Base-by-base conservation (phyloP, 2,888 invertebrate genomes). In the Caenorhabditis japonica region DNA sequence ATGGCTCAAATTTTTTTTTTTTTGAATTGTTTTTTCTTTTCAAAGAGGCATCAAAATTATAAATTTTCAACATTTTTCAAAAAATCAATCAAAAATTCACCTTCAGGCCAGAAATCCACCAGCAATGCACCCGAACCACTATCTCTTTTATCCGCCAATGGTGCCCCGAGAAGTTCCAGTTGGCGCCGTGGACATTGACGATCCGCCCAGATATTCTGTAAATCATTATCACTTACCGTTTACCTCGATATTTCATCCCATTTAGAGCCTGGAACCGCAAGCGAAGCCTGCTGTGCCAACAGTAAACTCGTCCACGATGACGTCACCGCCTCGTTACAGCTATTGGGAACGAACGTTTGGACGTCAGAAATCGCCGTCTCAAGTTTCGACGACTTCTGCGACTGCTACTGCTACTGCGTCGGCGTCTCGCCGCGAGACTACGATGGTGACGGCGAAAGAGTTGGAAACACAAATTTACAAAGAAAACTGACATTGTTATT, bases 271-370 rank as follows among this genome's bases (percentile, higher is more conserved):
- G 10, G 64, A 64, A 25, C 64, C 55, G n/a, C n/a, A n/a, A n/a
- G n/a, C n/a, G n/a, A n/a, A n/a, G n/a, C n/a, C n/a, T n/a, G n/a
- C n/a, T n/a, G n/a, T n/a, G n/a, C n/a, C n/a, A n/a, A n/a, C n/a
- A n/a, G n/a, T n/a, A n/a, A n/a, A n/a, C n/a, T 19, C 17, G 15
- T 3, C 44, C 8, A 33, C 55, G 3, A 49, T 64, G 36, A 64
- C 64, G 21, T 64, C 64, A 0, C 64, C 64, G 17, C 64, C 64
- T 1, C 27, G 64, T 10, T 64, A 64, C 64, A 64, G 64, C 15
- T 64, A 64, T 43, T 64, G 64, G 64, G 64, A 64, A 17, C 55
- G 64, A 12, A 64, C 64, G 7, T 64, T 56, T 19, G 64, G 64
- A 33, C 34, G 39, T 17, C 25, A 41, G 2, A 15, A 3, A 12